A percentile compares a stretch with the other conserved stretches of the same genome.
Conservation (phyloP, 2,797 vertebrate genomes). For the Cetoscarus ocellatus region DNA sequence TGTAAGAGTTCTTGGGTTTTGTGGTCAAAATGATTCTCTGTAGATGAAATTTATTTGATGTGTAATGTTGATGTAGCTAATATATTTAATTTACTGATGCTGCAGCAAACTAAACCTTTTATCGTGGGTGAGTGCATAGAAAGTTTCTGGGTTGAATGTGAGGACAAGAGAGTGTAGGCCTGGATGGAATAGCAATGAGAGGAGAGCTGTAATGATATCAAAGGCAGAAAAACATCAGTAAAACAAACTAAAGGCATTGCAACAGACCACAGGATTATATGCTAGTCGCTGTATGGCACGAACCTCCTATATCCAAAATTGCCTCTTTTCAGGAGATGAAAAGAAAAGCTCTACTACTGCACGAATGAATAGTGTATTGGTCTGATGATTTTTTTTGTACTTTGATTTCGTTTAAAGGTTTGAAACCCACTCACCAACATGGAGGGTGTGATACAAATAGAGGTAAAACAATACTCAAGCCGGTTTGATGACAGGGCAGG, state of each 20-base stretch:
- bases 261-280: no score
- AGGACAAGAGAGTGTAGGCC: neutral
- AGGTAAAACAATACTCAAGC: no score
- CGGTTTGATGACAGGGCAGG: no score
- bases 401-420: no score
- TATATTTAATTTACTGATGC: neutral
- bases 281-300: no score
- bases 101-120: neutral
- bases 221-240: neutral
- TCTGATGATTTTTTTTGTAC: no score
- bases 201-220: neutral
- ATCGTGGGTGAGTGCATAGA: neutral
- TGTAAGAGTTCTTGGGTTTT: neutral
- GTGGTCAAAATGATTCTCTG: conserved; percentile 2
- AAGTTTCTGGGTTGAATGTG: neutral
- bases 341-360: no score
- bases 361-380: no score
- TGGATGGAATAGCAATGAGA: neutral
- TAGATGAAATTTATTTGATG: neutral
- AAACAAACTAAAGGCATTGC: neutral
- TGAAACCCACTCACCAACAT: no score
- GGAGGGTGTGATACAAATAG: no score
- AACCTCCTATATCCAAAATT: no score
- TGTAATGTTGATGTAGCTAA: neutral
- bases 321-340: no score